Evolutionary conservation across 2,888 invertebrate genomes (phyloP).

Genomic region (Barypeithes pellucidus): DNA sequence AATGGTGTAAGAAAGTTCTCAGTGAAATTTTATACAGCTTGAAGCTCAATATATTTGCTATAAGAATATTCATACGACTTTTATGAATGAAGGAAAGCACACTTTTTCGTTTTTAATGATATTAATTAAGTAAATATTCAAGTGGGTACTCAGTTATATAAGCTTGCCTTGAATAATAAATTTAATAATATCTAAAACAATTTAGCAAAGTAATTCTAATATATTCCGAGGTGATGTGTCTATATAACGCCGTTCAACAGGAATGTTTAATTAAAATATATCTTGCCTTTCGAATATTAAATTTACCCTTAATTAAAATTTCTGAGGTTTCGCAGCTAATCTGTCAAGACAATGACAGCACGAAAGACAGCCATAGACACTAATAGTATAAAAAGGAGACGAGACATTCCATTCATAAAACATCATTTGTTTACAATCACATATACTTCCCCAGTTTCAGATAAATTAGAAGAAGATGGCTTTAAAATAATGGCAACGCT

Average conservation of each 20-base stretch:
- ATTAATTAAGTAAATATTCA: neutral
- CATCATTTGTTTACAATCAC: too few relatives aligned
- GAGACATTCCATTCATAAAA: too few relatives aligned
- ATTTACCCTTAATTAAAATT: neutral
- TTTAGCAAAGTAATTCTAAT: neutral
- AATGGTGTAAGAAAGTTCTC: too few relatives aligned
- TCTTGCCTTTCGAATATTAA: slow-evolving; percentile 6
- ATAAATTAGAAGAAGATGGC: too few relatives aligned
- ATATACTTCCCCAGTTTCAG: too few relatives aligned
- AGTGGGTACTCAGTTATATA: neutral
- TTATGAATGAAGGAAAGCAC: too few relatives aligned
- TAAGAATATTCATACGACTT: too few relatives aligned
- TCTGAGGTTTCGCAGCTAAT: slow-evolving; percentile 10
- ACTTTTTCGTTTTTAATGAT: too few relatives aligned
- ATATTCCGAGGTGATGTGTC: neutral
- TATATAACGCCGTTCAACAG: neutral
- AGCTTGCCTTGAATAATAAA: neutral
- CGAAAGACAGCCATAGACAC: neutral
- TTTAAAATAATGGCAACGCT: too few relatives aligned
- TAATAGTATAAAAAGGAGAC: neutral
- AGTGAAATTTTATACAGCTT: too few relatives aligned
- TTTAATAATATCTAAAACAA: neutral
- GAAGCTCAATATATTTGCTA: too few relatives aligned
- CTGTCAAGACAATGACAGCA: slow-evolving; percentile 3
- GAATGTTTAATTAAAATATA: slow-evolving; percentile 5